phyloP scores from a whole-genome alignment of 2,888 invertebrate genomes.

The Cephus pygmeus region DNA sequence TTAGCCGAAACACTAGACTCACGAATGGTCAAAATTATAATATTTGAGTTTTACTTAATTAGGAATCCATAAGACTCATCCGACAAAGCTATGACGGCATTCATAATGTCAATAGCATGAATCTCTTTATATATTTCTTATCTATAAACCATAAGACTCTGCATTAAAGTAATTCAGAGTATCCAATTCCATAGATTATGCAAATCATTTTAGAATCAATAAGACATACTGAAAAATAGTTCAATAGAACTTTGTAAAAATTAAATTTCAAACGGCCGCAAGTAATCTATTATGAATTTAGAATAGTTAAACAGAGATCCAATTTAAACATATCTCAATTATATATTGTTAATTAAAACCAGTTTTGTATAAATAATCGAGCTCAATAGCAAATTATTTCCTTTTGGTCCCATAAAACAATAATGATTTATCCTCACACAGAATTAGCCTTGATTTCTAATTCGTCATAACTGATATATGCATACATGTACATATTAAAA shows the following conservation, averaged over 20 bases:
- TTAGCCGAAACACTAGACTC: neutral
- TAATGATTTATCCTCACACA: neutral
- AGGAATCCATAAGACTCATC: neutral
- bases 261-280: neutral
- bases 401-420: neutral
- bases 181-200: neutral
- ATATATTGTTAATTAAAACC: neutral
- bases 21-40: neutral
- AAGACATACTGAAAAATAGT: neutral
- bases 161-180: neutral
- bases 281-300: neutral
- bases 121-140: neutral
- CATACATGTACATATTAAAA: neutral
- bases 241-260: neutral
- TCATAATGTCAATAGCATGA: neutral
- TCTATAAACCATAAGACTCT: neutral
- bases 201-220: neutral
- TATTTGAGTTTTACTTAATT: neutral
- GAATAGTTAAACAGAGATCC: neutral
- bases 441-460: neutral
- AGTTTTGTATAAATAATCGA: neutral
- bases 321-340: neutral
- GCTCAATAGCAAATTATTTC: neutral
- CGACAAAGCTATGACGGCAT: neutral
- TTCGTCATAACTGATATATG: neutral